Evolutionary conservation across 1,140 invertebrate genomes (phyloP).

Genomic region (Drosophila triauraria): DNA sequence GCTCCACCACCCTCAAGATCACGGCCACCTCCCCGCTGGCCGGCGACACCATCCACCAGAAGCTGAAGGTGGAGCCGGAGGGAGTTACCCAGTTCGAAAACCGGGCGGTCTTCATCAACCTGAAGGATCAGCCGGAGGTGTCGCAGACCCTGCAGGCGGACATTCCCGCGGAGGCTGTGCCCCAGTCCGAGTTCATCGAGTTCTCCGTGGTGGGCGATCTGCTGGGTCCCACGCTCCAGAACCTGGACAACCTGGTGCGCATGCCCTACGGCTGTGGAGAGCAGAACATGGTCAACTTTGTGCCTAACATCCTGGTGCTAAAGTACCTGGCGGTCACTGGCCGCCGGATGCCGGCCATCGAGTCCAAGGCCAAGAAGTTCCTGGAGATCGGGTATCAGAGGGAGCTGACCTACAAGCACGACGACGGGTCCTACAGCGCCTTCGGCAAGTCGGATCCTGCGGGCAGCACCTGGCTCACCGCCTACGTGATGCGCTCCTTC

Average conservation of each 20-base stretch:
- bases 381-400: constrained; percentile 96
- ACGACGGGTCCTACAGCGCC: constrained; percentile 97
- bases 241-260: constrained; percentile 91
- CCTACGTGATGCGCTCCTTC: constrained; percentile 96
- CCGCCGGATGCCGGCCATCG: constrained; percentile 54
- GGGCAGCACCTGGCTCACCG: constrained; percentile 97
- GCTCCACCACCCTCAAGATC: constrained; percentile 91
- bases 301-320: constrained; percentile 94
- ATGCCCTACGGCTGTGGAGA: constrained; percentile 97
- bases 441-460: constrained; percentile 92
- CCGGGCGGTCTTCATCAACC: constrained; percentile 91
- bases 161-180: constrained; percentile 90
- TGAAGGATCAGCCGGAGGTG: constrained; percentile 86
- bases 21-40: constrained; percentile 89
- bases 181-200: constrained; percentile 90
- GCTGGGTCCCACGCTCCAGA: constrained; percentile 91
- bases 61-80: constrained; percentile 91
- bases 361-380: constrained; percentile 89
- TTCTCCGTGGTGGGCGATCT: constrained; percentile 92
- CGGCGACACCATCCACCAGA: constrained; percentile 90
- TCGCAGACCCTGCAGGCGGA: constrained; percentile 88
- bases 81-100: constrained; percentile 92
- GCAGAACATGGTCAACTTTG: constrained; percentile 97
- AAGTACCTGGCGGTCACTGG: constrained; percentile 88
- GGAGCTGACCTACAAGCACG: constrained; percentile 94